Percentiles rank a stretch among this genome's conserved stretches.
Conservation (phyloP, 2,113 vertebrate species). For the Cinclus cinclus region DNA sequence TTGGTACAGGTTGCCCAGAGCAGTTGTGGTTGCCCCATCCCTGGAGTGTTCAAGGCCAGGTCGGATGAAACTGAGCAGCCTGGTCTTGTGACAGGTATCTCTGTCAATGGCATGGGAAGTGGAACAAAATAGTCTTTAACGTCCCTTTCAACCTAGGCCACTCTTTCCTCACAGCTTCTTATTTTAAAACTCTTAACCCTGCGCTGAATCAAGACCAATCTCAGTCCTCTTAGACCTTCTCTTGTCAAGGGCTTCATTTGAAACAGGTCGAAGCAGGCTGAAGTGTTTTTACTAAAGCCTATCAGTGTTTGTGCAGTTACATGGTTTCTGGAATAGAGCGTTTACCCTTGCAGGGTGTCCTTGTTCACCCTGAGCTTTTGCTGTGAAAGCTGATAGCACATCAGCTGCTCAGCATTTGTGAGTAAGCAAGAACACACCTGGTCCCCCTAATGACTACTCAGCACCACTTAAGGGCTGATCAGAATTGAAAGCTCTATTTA, state of each 20-base stretch:
- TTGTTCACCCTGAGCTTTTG: not conserved
- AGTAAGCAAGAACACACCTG: conserved; percentile 55
- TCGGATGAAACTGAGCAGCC: not conserved
- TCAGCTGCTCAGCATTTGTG: conserved; percentile 30
- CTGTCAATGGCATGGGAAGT: not conserved
- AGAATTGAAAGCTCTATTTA: not conserved
- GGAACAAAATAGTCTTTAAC: not conserved
- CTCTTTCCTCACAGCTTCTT: not conserved
- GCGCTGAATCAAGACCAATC: not conserved
- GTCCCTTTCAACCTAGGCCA: not conserved
- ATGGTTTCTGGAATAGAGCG: not conserved
- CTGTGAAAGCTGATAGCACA: not conserved
- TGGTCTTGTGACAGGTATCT: not conserved
- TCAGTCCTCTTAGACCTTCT: not conserved
- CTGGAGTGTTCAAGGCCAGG: not conserved
- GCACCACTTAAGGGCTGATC: conserved; percentile 14
- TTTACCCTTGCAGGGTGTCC: not conserved
- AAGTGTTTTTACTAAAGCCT: not conserved
- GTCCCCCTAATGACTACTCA: conserved; percentile 36
- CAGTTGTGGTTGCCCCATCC: not conserved
- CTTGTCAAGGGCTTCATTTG: not conserved
- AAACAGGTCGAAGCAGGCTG: not conserved
- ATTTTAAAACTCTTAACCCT: not conserved
- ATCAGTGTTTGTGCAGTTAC: not conserved
- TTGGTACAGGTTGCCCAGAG: not conserved